Evolutionary conservation across 2,113 vertebrate species (phyloP).

Genomic region (Oenanthe melanoleuca): DNA sequence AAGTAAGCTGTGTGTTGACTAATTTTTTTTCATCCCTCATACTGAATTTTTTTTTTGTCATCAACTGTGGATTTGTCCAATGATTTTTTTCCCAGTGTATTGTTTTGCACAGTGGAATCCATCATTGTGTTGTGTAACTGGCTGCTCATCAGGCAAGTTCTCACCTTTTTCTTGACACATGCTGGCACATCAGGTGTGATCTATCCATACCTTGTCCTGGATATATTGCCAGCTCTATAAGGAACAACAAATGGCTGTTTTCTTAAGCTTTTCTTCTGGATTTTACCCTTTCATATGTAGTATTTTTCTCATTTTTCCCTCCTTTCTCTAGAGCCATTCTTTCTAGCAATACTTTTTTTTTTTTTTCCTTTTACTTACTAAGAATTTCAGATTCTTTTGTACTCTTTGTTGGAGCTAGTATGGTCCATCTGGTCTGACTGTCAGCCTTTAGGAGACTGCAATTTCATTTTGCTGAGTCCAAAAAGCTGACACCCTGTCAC

Average conservation of each 20-base stretch:
- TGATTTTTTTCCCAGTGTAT: neutral
- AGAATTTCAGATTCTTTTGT: neutral
- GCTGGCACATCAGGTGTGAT: accelerated
- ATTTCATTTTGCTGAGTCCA: neutral
- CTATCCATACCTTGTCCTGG: neutral
- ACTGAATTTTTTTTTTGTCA: neutral
- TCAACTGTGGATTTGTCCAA: neutral
- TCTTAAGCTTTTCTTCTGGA: neutral
- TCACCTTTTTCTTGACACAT: neutral
- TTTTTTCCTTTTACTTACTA: neutral
- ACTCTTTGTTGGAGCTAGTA: neutral
- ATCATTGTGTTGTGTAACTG: neutral
- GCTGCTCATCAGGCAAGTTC: neutral
- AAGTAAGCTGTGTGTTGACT: neutral
- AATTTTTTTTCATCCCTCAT: neutral
- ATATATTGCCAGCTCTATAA: neutral
- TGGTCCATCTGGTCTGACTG: conserved; percentile 36
- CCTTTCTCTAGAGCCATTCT: neutral
- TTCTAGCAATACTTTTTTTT: neutral
- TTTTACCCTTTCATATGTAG: neutral
- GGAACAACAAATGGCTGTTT: neutral
- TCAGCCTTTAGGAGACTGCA: neutral
- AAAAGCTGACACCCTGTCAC: conserved; percentile 48
- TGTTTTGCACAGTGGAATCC: neutral
- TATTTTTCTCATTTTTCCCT: neutral